phyloP scores from a whole-genome alignment of 2,888 invertebrate genomes.

The Drosophila rubida region DNA sequence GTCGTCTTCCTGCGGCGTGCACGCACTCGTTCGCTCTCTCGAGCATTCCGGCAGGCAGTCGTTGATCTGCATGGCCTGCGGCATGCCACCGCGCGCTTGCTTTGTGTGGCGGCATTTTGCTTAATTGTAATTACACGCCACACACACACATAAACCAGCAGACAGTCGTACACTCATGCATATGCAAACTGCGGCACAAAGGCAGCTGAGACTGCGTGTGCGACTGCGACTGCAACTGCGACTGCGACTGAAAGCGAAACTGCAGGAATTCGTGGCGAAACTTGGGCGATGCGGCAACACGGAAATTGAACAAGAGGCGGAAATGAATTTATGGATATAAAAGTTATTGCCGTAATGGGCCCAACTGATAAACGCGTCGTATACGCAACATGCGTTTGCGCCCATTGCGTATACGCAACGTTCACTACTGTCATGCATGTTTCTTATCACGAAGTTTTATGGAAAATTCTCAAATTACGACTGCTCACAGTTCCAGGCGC shows the following conservation, averaged over 20 bases:
- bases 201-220: background rate
- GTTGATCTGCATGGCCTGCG: slow-evolving; percentile 17
- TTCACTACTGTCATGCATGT: slow-evolving; percentile 16
- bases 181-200: slow-evolving; percentile 10
- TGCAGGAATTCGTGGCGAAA: background rate
- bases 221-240: background rate
- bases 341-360: slow-evolving; percentile 46
- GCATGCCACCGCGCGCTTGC: slow-evolving; percentile 32
- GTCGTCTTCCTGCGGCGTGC: background rate
- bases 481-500: too few relatives aligned
- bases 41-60: slow-evolving; percentile 14
- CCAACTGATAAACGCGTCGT: slow-evolving; percentile 25
- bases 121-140: slow-evolving; percentile 73
- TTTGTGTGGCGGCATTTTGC: slow-evolving; percentile 39
- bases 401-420: slow-evolving; percentile 7
- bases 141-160: too few relatives aligned
- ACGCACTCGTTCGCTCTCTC: background rate
- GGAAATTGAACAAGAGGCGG: slow-evolving; percentile 45
- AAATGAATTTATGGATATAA: slow-evolving; percentile 72
- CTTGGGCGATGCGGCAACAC: background rate
- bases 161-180: too few relatives aligned
- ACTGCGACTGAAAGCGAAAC: background rate
- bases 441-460: slow-evolving; percentile 23
- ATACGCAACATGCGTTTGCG: background rate
- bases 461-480: slow-evolving; percentile 24